Evolutionary conservation across 2,888 invertebrate genomes (phyloP), one percentile per base, ranked within the genome.

Genomic region (Netelia fuscicornis): DNA sequence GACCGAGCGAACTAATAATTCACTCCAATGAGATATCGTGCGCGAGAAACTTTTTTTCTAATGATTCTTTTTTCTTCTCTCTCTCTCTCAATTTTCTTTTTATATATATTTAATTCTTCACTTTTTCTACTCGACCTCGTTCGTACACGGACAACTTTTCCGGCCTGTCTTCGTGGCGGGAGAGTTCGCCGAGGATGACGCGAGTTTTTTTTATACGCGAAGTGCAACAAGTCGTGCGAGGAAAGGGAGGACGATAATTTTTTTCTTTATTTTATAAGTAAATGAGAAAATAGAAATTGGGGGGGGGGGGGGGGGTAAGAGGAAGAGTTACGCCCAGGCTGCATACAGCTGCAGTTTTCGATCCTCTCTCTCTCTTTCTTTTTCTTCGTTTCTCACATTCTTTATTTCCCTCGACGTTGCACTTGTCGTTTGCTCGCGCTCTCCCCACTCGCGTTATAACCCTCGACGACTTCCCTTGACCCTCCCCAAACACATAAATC

Each of bases 401-500:
- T 67, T 77, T 83, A 81, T 79, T 85, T 84, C 64, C 86, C 83
- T 88, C 87, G 17, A 20, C 44, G 84, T 81, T 89, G 90, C 92
- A 91, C 91, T 92, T 92, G 91, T 90, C 90, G 88, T 13, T 82
- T 90, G 89, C 90, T 89, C 89, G 89, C 88, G 90, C 77, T n/a
- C 37, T 37, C 37, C 60, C 65, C 56, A 60, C 20, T 44, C 76
- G n/a, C 78, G 48, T 37, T 70, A 52, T 70, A 64, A 71, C 81
- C 78, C 81, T 81, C 76, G 76, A 76, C 78, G 84, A 68, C 78
- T 91, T 91, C 91, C 92, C 92, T 92, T 92, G 92, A 92, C 92
- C 92, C 92, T 92, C 91, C 90, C 90, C 88, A 91, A 91, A 89
- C 90, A 85, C 90, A 91, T 92, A 91, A 92, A 92, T 92, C 89